Evolutionary conservation across 2,888 invertebrate genomes (phyloP).

Genomic region (Lasius platythorax): DNA sequence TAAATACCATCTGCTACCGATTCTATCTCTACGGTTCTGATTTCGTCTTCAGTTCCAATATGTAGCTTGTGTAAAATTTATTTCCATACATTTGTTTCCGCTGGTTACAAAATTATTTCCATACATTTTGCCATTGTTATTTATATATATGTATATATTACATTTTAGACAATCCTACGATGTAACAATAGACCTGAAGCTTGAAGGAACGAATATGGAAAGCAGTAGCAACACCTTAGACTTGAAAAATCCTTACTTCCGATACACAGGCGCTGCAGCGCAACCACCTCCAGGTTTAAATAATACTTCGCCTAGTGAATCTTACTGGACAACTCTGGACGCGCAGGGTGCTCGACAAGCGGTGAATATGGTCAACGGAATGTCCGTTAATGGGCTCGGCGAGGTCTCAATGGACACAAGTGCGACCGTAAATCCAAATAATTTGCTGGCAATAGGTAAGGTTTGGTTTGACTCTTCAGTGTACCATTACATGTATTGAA

Average conservation of each 20-base stretch:
- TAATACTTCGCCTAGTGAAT: constrained; percentile 96
- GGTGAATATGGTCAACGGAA: constrained; percentile 92
- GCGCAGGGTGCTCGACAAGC: constrained; percentile 90
- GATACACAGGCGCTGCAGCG: constrained; percentile 97
- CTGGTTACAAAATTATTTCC: not conserved
- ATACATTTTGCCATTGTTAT: not conserved
- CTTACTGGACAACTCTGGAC: constrained; percentile 95
- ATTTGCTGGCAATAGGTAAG: constrained; percentile 84
- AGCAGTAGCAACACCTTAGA: constrained; percentile 97
- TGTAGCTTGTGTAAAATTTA: not conserved
- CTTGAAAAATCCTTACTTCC: constrained; percentile 99
- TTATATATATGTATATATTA: not conserved
- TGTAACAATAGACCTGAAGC: constrained; percentile 97
- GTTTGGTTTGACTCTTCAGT: constrained; percentile 65
- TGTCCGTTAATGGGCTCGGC: constrained; percentile 91
- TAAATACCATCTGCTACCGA: constrained; percentile 76
- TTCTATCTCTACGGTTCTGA: not conserved
- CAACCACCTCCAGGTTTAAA: constrained; percentile 97
- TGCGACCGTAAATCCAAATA: constrained; percentile 87
- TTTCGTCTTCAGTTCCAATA: not conserved
- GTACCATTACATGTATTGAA: constrained; percentile 58
- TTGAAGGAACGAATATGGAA: constrained; percentile 94
- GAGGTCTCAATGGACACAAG: constrained; percentile 91
- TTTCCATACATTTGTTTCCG: not conserved
- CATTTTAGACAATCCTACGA: constrained; percentile 97